Base-by-base conservation (phyloP, 2,113 vertebrate genomes). In the Cheirogaleus medius region DNA sequence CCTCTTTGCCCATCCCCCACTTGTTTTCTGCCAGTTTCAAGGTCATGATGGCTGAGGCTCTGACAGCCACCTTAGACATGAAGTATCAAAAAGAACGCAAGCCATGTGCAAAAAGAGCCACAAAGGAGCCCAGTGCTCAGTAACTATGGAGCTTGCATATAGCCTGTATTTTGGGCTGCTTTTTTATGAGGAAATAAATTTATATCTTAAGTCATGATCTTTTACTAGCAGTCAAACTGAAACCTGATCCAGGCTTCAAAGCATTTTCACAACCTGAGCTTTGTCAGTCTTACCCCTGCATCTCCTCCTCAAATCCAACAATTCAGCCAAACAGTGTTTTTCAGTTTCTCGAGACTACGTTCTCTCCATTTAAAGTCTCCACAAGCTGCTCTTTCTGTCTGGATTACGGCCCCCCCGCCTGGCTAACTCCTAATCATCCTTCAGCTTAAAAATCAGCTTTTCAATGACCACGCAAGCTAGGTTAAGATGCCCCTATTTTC, bases 171-270 rank as follows among this genome's bases (percentile, higher is more conserved):
- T 52, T 68, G n/a, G 47, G 74, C 49, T 78, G 93, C 63, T 87
- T 95, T 77, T 52, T 54, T 39, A 68, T 52, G 42, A 86, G 77
- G 78, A 95, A 77, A 96, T 32, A 78, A 27, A 88, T 91, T 69
- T 95, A 7, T 87, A 81, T 39, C 54, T 89, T 73, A 90, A 74
- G 81, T 71, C 88, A 95, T 93, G 81, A 42, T 85, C 44, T 89
- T 91, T 95, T 78, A 52, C 71, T 88, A 83, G 71, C 52, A 94
- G 89, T 77, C 63, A 73, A 80, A 84, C 1, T 60, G 77, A 96
- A 96, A 91, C 66, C 37, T 78, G 49, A 92, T 69, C 73, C 66
- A 96, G 77, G 86, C 77, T 74, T 95, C 82, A 58, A 78, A 74
- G 56, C n/a, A 80, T 95, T 90, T 90, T 86, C 32, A 60, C 37